phyloP scores from a whole-genome alignment of 2,797 vertebrate species.

The Huso huso region DNA sequence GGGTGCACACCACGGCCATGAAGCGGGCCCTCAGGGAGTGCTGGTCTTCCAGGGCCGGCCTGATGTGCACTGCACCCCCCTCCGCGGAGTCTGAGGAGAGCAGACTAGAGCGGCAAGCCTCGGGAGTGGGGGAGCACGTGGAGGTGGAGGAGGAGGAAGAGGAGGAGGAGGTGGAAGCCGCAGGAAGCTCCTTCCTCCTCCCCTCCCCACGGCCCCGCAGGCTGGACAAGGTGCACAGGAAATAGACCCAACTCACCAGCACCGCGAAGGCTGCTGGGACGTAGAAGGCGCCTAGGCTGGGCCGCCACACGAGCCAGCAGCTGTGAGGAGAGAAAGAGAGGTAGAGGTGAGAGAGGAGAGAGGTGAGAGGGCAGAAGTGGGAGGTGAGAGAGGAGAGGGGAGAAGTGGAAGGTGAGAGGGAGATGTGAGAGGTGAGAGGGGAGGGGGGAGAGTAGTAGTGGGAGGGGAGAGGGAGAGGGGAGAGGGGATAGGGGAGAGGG shows the following conservation, averaged over 20 bases:
- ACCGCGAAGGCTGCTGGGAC: conserved; percentile 82
- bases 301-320: conserved; percentile 94
- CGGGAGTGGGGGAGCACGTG: conserved; percentile 10
- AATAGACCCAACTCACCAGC: conserved; percentile 93
- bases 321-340: conserved; percentile 49
- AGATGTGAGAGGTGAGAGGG: too few species aligned
- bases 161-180: conserved; percentile 40
- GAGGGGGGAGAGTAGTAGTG: too few species aligned
- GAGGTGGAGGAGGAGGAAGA: conserved; percentile 35
- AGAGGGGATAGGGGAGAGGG: too few species aligned
- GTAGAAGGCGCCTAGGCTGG: conserved; percentile 93
- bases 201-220: conserved; percentile 58
- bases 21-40: conserved; percentile 79
- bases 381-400: too few species aligned
- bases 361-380: too few species aligned
- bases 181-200: conserved; percentile 57
- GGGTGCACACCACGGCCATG: conserved; percentile 75
- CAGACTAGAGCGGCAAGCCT: conserved; percentile 60
- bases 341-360: too few species aligned
- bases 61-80: conserved; percentile 50
- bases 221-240: conserved; percentile 79
- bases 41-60: conserved; percentile 54
- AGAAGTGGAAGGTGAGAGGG: too few species aligned
- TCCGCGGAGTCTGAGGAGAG: conserved; percentile 78
- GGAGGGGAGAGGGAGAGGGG: too few species aligned